phyloP scores from a whole-genome alignment of 2,113 vertebrate species.

The Stictonetta naevosa region DNA sequence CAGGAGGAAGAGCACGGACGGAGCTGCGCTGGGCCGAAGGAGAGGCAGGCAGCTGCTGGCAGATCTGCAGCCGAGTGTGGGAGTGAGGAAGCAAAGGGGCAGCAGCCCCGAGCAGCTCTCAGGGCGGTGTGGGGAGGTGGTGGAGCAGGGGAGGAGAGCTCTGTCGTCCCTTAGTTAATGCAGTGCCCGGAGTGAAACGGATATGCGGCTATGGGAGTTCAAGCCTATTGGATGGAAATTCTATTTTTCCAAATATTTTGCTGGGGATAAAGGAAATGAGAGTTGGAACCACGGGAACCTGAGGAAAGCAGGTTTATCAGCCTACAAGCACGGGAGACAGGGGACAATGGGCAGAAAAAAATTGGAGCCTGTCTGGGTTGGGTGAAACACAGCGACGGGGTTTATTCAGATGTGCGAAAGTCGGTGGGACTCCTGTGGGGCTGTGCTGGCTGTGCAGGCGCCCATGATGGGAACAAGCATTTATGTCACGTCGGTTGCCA shows the following conservation, averaged over 20 bases:
- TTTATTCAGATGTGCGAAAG: background rate
- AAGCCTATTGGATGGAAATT: background rate
- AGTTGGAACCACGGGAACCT: background rate
- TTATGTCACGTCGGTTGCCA: background rate
- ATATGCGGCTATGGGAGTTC: background rate
- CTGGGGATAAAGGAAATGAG: background rate
- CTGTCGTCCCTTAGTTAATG: background rate
- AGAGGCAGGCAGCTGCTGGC: background rate
- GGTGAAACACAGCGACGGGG: background rate
- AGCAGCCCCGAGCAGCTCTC: accelerated
- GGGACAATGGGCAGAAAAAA: background rate
- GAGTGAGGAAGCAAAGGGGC: background rate
- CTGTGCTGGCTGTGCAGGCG: background rate
- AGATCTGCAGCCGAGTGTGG: background rate
- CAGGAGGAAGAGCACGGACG: background rate
- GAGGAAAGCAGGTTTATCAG: background rate
- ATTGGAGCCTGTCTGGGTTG: accelerated
- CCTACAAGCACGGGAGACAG: background rate
- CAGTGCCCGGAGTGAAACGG: background rate
- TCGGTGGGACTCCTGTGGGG: background rate
- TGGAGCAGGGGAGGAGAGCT: background rate
- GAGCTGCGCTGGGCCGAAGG: background rate
- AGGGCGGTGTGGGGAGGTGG: background rate
- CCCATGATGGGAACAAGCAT: background rate
- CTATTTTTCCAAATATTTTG: background rate